Evolutionary conservation across 2,888 invertebrate species (phyloP), one percentile per base, ranked within the genome.

Genomic region (Coenonympha arcania): DNA sequence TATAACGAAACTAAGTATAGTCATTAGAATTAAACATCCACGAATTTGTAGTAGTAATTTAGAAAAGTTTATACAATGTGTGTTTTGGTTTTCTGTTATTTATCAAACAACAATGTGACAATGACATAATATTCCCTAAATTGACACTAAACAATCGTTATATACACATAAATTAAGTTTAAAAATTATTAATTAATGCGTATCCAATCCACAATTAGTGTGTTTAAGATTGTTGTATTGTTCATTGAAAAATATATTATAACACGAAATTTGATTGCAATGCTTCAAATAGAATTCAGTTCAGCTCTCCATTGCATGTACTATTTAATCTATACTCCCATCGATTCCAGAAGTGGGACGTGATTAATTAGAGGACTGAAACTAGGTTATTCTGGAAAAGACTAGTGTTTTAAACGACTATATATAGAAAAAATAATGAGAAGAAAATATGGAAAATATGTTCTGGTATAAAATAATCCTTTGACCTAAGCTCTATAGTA

Each of bases 351-450:
- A 41, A 39, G 42, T 51, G 46, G 52, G 44, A 52, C 55, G 49
- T 55, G 52, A 49, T 55, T 55, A 52, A 55, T 52, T 47, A 52
- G 37, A 42, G 28, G 37, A 47, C 18, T 26, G 40, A 34, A 55
- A 52, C 43, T 52, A 43, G 44, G 34, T 49, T 44, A 49, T 5
- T 28, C 37, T 13, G 28, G 5, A 39, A 40, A 33, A 26, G 44
- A 31, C 11, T 15, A 11, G 6, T 36, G 45, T 40, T 34, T 42
- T 24, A 11, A 26, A 42, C 48, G 31, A 22, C n/a, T n/a, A 6
- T 26, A 3, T 5, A 26, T 26, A 26, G 26, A 26, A 26, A 26
- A 26, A 6, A 9, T 26, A 26, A n/a, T n/a, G 26, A 26, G 9
- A 26, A 26, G 9, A 26, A 26, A 26, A 1, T 26, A n/a, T n/a